phyloP scores from a whole-genome alignment of 2,797 vertebrate species.

The Notolabrus celidotus region DNA sequence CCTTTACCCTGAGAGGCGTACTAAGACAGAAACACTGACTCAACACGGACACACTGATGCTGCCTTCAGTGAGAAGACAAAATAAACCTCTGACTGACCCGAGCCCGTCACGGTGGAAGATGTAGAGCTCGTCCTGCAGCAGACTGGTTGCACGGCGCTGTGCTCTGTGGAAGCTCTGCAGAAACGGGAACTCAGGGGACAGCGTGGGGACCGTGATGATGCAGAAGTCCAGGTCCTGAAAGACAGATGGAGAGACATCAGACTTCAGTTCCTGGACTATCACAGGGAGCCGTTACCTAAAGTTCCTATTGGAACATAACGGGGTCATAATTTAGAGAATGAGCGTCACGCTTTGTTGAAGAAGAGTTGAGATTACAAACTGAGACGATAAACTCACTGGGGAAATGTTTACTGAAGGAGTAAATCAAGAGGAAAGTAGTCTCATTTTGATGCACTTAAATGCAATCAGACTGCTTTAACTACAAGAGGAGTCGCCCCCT shows the following conservation, averaged over 20 bases:
- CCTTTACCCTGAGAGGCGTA: fast-evolving
- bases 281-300: too few species aligned
- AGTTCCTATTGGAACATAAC: too few species aligned
- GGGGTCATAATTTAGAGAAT: too few species aligned
- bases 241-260: neutral
- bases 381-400: too few species aligned
- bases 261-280: neutral
- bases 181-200: constrained; percentile 85
- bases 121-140: constrained; percentile 85
- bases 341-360: too few species aligned
- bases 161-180: constrained; percentile 87
- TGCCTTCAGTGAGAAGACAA: neutral
- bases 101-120: constrained; percentile 86
- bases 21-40: neutral
- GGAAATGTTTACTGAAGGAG: too few species aligned
- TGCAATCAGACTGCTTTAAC: neutral
- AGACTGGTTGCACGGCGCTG: constrained; percentile 72
- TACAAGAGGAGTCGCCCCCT: too few species aligned
- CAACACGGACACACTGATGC: neutral
- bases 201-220: constrained; percentile 85
- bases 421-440: too few species aligned
- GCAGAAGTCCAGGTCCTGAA: constrained; percentile 90
- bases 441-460: neutral
- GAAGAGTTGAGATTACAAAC: too few species aligned
- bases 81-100: constrained; percentile 75